Evolutionary conservation across 2,797 vertebrate genomes (phyloP).

Genomic region (Heliangelus exortis): DNA sequence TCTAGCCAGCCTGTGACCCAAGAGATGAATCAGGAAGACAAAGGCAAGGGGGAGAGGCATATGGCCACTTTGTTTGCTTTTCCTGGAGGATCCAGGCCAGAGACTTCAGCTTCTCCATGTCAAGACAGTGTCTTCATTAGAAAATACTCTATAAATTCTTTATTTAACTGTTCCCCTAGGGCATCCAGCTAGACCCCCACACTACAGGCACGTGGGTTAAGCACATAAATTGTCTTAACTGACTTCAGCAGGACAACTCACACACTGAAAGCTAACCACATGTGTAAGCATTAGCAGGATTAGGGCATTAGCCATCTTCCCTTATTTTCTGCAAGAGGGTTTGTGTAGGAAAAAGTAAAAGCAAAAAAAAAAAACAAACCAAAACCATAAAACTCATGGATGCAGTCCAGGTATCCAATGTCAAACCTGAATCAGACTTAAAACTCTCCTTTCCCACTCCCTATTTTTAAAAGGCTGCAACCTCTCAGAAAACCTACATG

Average conservation of each 20-base stretch:
- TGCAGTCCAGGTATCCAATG: background rate
- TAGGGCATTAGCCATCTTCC: background rate
- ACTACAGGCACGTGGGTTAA: background rate
- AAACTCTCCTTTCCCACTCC: background rate
- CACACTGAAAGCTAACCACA: background rate
- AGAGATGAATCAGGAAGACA: background rate
- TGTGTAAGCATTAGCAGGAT: background rate
- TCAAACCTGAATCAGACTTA: background rate
- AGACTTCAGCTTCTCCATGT: slow-evolving; percentile 2
- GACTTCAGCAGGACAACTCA: slow-evolving; percentile 31
- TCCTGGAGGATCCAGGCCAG: background rate
- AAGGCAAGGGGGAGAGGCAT: background rate
- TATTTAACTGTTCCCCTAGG: background rate
- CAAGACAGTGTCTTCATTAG: background rate
- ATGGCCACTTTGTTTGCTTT: background rate
- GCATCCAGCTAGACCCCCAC: background rate
- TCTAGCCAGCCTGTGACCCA: background rate
- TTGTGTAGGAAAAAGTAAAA: background rate
- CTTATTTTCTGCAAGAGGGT: background rate
- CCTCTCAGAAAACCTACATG: background rate
- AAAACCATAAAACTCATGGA: background rate
- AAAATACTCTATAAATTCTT: slow-evolving; percentile 8
- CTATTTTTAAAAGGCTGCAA: background rate
- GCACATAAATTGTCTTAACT: background rate
- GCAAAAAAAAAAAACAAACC: background rate